phyloP scores from a whole-genome alignment of 2,888 invertebrate genomes.

The Lepetodrilus schrolli region DNA sequence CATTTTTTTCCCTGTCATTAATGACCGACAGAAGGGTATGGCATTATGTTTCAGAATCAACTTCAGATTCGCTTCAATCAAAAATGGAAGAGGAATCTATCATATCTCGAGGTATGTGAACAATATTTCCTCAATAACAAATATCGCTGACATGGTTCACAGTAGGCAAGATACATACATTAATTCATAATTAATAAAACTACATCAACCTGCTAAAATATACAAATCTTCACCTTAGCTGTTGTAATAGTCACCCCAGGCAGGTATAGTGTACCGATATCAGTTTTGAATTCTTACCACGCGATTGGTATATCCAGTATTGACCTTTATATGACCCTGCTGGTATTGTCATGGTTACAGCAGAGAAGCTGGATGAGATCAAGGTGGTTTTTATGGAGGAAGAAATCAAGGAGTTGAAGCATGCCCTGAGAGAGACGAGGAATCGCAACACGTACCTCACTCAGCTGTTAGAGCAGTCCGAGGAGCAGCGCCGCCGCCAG shows the following conservation, averaged over 20 bases:
- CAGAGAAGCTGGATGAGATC: conserved; percentile 67
- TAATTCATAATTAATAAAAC: too few relatives aligned
- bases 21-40: too few relatives aligned
- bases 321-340: background rate
- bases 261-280: too few relatives aligned
- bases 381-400: conserved; percentile 72
- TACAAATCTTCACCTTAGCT: too few relatives aligned
- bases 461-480: conserved; percentile 68
- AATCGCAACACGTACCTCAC: conserved; percentile 69
- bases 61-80: conserved; percentile 33
- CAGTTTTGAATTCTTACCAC: too few relatives aligned
- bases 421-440: conserved; percentile 66
- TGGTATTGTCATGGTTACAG: conserved; percentile 40
- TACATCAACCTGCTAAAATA: too few relatives aligned
- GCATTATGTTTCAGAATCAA: conserved; percentile 31
- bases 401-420: conserved; percentile 70
- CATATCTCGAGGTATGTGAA: conserved; percentile 33
- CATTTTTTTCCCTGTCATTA: too few relatives aligned
- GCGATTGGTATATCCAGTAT: too few relatives aligned
- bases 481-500: conserved; percentile 66
- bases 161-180: too few relatives aligned
- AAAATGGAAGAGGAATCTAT: conserved; percentile 37
- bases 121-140: too few relatives aligned
- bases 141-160: too few relatives aligned
- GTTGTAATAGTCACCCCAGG: too few relatives aligned